These are phyloP conservation scores for Anguilla rostrata DNA, from an alignment of 2,113 vertebrate genomes.

Conservation along the genomic window DNA sequence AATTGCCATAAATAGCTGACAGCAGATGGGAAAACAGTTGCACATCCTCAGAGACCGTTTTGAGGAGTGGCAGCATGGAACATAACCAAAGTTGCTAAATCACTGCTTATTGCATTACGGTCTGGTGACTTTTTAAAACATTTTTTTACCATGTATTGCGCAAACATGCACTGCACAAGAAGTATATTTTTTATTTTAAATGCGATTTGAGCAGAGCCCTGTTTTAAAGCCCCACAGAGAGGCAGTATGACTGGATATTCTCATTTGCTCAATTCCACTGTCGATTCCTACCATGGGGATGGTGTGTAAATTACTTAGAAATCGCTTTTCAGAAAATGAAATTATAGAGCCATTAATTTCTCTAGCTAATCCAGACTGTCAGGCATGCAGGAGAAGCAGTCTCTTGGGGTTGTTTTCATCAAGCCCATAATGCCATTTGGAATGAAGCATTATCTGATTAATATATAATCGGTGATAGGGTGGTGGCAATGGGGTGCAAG, in stretches of 20 bases:
- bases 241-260: not conserved
- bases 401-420: slow-evolving; percentile 71
- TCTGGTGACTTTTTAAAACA: slow-evolving; percentile 8
- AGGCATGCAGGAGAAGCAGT: slow-evolving; percentile 66
- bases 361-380: slow-evolving; percentile 75
- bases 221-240: not conserved
- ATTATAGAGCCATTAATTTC: slow-evolving; percentile 80
- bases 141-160: not conserved
- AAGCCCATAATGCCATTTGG: slow-evolving; percentile 65
- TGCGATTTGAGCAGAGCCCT: not conserved
- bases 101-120: not conserved
- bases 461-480: slow-evolving; percentile 24
- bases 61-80: not conserved
- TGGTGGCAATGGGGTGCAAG: slow-evolving; percentile 4
- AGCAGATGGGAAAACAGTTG: slow-evolving; percentile 35
- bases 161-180: not conserved
- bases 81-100: not conserved
- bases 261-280: not conserved
- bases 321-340: slow-evolving; percentile 70
- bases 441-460: slow-evolving; percentile 70
- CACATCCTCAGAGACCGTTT: slow-evolving; percentile 5
- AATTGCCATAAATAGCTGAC: slow-evolving; percentile 30
- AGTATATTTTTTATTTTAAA: not conserved
- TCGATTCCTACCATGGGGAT: not conserved
- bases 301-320: slow-evolving; percentile 59